A percentile compares a stretch with the other conserved stretches of the same genome.
These are phyloP conservation scores for Siderastrea radians DNA, from an alignment of 92 coral and sea anemone genomes.

Conservation along the genomic window DNA sequence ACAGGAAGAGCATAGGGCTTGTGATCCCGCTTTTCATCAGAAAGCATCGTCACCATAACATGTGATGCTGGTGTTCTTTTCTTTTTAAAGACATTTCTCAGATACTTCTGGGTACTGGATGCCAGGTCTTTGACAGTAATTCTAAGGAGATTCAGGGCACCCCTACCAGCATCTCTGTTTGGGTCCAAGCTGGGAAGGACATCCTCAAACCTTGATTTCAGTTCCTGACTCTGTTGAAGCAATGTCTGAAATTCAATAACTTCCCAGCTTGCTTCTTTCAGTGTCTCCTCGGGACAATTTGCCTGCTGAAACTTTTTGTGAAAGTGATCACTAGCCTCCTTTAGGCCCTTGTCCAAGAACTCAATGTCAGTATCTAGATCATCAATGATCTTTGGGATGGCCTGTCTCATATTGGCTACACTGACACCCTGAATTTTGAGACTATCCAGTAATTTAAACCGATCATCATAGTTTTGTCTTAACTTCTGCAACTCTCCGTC, in stretches of 20 bases:
- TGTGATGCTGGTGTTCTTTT: constrained; percentile 62
- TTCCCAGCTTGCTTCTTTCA: constrained; percentile 62
- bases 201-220: constrained; percentile 19
- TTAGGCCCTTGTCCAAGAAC: constrained; percentile 49
- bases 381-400: constrained; percentile 29
- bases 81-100: constrained; percentile 58
- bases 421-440: neutral
- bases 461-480: constrained; percentile 31
- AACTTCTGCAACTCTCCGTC: constrained; percentile 28
- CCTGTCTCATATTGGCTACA: neutral
- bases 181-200: constrained; percentile 32
- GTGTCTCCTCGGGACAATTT: constrained; percentile 57
- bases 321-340: constrained; percentile 29
- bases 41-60: constrained; percentile 70
- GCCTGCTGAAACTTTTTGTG: constrained; percentile 47
- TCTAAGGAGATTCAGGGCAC: constrained; percentile 3
- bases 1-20: constrained; percentile 78
- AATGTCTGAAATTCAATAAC: constrained; percentile 65
- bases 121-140: constrained; percentile 12
- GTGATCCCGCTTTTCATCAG: constrained; percentile 58
- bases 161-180: neutral
- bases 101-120: constrained; percentile 9
- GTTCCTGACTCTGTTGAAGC: constrained; percentile 56
- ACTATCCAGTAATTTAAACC: neutral
- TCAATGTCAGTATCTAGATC: constrained; percentile 34